Conservation (phyloP, 2,888 invertebrate species). For the Mesorhabditis belari region DNA sequence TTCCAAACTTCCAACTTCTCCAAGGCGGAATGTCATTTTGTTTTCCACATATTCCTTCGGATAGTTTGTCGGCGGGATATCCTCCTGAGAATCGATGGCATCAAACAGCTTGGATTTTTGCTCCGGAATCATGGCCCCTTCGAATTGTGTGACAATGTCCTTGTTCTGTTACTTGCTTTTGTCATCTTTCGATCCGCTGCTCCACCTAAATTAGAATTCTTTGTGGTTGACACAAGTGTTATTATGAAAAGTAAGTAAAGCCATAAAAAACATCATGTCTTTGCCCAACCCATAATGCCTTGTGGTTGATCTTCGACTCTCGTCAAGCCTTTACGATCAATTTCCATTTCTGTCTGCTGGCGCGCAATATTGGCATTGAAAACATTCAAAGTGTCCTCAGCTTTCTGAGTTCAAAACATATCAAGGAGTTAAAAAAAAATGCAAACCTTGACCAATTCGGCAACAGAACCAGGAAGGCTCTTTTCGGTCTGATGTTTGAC, state of each 20-base stretch:
- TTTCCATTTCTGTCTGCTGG: conserved; percentile 81
- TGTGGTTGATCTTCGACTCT: too few species aligned
- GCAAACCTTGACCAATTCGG: conserved; percentile 52
- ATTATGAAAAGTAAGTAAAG: too few species aligned
- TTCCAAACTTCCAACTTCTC: conserved; percentile 10
- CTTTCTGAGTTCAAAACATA: too few species aligned
- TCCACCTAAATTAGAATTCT: too few species aligned
- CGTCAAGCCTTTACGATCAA: conserved; percentile 54
- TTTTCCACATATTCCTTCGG: conserved; percentile 70
- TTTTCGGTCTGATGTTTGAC: conserved; percentile 56
- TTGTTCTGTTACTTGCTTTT: conserved; percentile 16
- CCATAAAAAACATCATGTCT: too few species aligned
- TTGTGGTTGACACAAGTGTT: too few species aligned
- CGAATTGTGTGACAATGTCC: conserved; percentile 63
- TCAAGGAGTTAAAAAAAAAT: too few species aligned
- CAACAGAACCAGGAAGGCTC: conserved; percentile 47
- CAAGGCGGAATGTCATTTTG: conserved; percentile 69
- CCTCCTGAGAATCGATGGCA: conserved; percentile 93
- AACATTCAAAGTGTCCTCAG: conserved; percentile 74
- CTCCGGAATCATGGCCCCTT: conserved; percentile 83
- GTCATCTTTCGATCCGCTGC: conserved; percentile 15
- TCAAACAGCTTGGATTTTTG: conserved; percentile 86
- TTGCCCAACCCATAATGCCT: too few species aligned
- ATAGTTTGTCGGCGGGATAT: conserved; percentile 60
- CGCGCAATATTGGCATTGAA: conserved; percentile 81